Evolutionary conservation across 2,797 vertebrate species (phyloP), one percentile per base, ranked within the genome.

Genomic region (Sebastes paucispinis): DNA sequence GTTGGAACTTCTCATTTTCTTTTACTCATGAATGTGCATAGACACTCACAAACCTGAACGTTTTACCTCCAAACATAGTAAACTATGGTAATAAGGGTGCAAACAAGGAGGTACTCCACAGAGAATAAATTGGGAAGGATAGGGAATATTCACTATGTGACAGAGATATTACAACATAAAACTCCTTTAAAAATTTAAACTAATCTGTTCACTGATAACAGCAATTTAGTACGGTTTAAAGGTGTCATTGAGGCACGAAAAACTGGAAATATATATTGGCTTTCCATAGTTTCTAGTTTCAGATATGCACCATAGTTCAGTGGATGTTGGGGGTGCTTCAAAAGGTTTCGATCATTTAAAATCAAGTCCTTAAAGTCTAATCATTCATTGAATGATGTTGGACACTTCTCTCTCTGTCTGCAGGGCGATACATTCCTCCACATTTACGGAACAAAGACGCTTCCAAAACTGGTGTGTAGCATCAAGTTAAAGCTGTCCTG

Each of bases 381-480:
- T 68, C 22, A 43, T 63, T 47, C 43, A 60, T 43, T 12, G 52
- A 59, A 76, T 68, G 69, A 86, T 81, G 57, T 66, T 77, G 43
- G 4, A 55, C 71, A 71, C 77, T 77, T 73, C 65, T 86, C 60
- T 78, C 77, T 85, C 71, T 92, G 16, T 93, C 75, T 87, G 73
- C 83, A 98, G 98, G 97, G 66, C 94, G 97, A 92, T 99, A 98
- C 89, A 98, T 99, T 95, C 97, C 98, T 94, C 98, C 98, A 96
- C 98, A 99, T 87, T 92, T 98, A 95, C 95, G 97, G 94, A 99
- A 98, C 95, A 97, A 97, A 92, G 97, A 98, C 90, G 95, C 95
- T 91, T 93, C 97, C 70, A 36, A 92, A 91, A 91, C 92, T 88
- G 93, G 91, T 93, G 87, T 89, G 88, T 78, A 68, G 66, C 63